These are phyloP conservation scores for Borostomias antarcticus DNA, from an alignment of 2,797 vertebrate species.

Conservation along the genomic window DNA sequence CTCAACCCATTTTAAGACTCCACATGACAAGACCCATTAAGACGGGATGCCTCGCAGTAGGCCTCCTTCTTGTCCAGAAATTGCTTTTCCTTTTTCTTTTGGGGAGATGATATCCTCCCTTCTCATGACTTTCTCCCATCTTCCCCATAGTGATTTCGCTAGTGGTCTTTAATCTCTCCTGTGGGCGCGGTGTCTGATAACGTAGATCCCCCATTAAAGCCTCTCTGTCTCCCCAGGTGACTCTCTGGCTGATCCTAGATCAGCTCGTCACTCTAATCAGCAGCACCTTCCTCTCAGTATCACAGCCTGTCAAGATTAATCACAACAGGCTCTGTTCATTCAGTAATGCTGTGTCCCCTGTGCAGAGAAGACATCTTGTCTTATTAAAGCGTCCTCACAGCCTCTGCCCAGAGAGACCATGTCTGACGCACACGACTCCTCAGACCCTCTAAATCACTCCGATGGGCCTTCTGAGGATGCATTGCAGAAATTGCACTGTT, in stretches of 20 bases:
- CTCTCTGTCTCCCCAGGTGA: neutral
- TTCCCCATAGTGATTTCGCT: neutral
- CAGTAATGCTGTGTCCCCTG: neutral
- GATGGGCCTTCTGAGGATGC: slow-evolving; percentile 57
- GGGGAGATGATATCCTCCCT: neutral
- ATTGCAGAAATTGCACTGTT: slow-evolving; percentile 48
- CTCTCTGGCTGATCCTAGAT: neutral
- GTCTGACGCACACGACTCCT: slow-evolving; percentile 49
- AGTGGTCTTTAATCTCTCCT: neutral
- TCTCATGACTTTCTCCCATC: neutral
- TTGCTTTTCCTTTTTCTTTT: slow-evolving; percentile 8
- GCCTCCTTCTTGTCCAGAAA: slow-evolving; percentile 16
- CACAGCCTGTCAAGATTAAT: slow-evolving; percentile 15
- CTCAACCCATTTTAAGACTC: neutral
- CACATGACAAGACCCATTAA: slow-evolving; percentile 11
- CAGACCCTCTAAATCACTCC: slow-evolving; percentile 49
- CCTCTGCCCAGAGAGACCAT: slow-evolving; percentile 8
- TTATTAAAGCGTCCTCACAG: neutral
- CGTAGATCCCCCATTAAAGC: neutral
- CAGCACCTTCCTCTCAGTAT: slow-evolving; percentile 10
- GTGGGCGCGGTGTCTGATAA: slow-evolving; percentile 1
- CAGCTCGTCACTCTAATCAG: slow-evolving; percentile 16
- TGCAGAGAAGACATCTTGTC: neutral
- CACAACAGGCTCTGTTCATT: slow-evolving; percentile 15
- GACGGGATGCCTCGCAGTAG: slow-evolving; percentile 2